Evolutionary conservation across 1,140 invertebrate genomes (phyloP), one percentile per base, ranked within the genome.

Genomic region (Drosophila equinoxialis): DNA sequence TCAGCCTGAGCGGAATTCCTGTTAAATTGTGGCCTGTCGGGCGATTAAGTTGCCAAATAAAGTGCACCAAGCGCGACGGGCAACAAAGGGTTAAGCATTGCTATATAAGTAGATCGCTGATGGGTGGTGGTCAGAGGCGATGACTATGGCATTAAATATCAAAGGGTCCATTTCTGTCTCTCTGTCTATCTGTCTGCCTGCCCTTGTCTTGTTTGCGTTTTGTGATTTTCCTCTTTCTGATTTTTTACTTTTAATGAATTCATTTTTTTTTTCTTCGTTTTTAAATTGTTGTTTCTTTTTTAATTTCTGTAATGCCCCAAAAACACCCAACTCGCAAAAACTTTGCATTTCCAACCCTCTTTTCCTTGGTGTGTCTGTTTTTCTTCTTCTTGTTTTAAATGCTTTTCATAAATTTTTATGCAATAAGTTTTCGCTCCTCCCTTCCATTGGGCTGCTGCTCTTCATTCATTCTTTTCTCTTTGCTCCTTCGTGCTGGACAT

Each of bases 191-290:
- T 39, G 3, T 39, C 37, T 37, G 42, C 55, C 35, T 23, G 45
- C 48, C 57, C 60, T 37, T 75, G 77, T 78, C 74, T 78, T 89
- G 77, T 89, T 89, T 81, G 71, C 67, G 41, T 71, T 71, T 64
- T 71, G 68, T 87, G 80, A 87, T 87, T 87, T 86, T 80, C 26
- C 76, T 76, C 61, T 64, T 37, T 69, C 74, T 75, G 80, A 89
- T 89, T 89, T 51, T 89, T 89, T 89, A 89, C 84, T 89, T 89
- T 89, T 89, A 89, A 89, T 89, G 84, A 89, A 89, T 89, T 89
- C 84, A 78, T 81, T 89, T 23, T 23, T 23, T 17, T 17, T 1
- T 17, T 17, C 17, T 17, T 23, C 20, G 63, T 68, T 77, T 77
- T 77, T 82, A 71, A 71, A 54, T 77, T 74, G 51, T 74, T 65